These are phyloP conservation scores for Hypotaenidia okinawae DNA, from an alignment of 2,797 vertebrate species.

Conservation along the genomic window DNA sequence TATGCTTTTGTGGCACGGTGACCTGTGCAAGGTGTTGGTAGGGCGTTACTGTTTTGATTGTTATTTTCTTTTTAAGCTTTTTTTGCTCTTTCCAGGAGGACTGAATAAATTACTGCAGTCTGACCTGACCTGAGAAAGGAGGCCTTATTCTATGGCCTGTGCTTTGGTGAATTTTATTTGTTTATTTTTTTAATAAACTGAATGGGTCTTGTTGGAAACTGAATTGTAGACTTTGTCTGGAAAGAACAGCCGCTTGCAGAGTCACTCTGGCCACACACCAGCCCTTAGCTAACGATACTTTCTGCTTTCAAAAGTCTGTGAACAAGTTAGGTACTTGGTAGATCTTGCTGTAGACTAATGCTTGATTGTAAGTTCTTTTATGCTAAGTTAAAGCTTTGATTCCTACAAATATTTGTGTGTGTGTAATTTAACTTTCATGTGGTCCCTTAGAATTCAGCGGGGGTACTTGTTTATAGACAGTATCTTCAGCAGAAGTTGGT, in stretches of 20 bases:
- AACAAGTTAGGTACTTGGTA: neutral
- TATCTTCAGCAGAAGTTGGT: neutral
- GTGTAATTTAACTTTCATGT: neutral
- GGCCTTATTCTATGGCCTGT: neutral
- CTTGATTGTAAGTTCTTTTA: no score
- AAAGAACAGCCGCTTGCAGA: neutral
- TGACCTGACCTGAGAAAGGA: neutral
- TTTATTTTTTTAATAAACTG: neutral
- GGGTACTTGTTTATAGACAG: neutral
- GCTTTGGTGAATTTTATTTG: neutral
- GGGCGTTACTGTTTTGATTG: neutral
- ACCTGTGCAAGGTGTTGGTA: neutral
- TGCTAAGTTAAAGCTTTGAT: neutral
- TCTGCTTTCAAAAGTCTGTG: neutral
- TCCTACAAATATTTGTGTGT: neutral
- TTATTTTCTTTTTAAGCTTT: neutral
- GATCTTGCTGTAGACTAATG: neutral
- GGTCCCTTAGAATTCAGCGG: neutral
- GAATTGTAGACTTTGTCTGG: no score
- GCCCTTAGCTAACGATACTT: neutral
- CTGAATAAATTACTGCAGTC: neutral
- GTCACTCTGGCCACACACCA: neutral
- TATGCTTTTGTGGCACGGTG: neutral
- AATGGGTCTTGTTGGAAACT: neutral
- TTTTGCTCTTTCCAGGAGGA: neutral